Evolutionary conservation across 2,888 invertebrate species (phyloP).

Genomic region (Clivina fossor): DNA sequence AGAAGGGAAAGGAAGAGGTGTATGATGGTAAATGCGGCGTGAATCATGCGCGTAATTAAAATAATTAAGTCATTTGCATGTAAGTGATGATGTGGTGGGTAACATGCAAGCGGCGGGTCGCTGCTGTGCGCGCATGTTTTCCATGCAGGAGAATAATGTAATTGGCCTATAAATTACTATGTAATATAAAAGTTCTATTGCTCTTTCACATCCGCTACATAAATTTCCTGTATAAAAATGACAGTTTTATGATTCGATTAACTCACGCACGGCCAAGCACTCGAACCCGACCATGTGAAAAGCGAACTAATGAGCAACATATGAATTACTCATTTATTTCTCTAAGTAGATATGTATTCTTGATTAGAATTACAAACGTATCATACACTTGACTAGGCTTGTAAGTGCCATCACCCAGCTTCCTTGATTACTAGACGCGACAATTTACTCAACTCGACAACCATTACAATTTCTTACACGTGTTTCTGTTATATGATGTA

Average conservation of each 20-base stretch:
- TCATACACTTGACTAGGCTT: too few species aligned
- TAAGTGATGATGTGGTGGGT: conserved; percentile 32
- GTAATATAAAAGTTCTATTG: conserved; percentile 34
- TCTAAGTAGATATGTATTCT: too few species aligned
- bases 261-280: conserved; percentile 30
- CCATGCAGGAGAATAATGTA: conserved; percentile 32
- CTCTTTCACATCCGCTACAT: conserved; percentile 34
- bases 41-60: conserved; percentile 34
- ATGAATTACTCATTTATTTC: not conserved
- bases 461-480: conserved; percentile 15
- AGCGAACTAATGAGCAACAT: conserved; percentile 29
- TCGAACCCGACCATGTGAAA: conserved; percentile 29
- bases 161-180: conserved; percentile 34
- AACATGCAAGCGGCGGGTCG: conserved; percentile 18
- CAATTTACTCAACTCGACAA: conserved; percentile 15
- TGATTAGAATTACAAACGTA: too few species aligned
- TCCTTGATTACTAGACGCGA: conserved; percentile 23
- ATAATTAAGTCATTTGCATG: conserved; percentile 34
- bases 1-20: not conserved
- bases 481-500: too few species aligned
- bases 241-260: conserved; percentile 34
- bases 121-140: conserved; percentile 12
- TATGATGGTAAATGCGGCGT: conserved; percentile 18
- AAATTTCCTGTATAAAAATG: conserved; percentile 34
- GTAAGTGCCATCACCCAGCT: too few species aligned